Evolutionary conservation across 2,797 vertebrate genomes (phyloP).

Genomic region (Siniperca undulata): DNA sequence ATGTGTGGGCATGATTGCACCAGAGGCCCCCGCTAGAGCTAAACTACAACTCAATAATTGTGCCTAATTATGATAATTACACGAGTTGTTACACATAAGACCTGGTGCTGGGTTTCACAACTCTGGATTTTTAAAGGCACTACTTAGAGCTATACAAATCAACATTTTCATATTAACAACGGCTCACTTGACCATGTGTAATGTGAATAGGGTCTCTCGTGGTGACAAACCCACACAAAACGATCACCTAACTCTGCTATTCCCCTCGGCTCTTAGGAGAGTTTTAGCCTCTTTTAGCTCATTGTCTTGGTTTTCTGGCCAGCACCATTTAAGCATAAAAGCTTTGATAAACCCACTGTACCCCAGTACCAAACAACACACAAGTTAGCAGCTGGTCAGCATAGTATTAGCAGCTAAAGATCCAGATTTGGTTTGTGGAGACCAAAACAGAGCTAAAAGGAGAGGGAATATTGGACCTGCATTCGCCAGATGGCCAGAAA

Average conservation of each 20-base stretch:
- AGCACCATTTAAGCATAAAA: not conserved
- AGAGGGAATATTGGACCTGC: not conserved
- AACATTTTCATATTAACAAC: not conserved
- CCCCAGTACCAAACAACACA: not conserved
- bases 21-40: not conserved
- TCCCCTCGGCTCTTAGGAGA: fast-evolving
- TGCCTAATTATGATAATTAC: constrained; percentile 32
- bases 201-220: not conserved
- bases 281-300: not conserved
- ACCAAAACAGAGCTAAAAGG: not conserved
- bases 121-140: not conserved
- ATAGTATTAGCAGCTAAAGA: not conserved
- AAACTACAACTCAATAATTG: constrained; percentile 1
- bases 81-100: not conserved
- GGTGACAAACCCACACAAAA: not conserved
- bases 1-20: constrained; percentile 20
- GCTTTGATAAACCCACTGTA: not conserved
- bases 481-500: not conserved
- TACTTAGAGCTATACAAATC: not conserved
- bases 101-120: constrained; percentile 5
- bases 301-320: not conserved
- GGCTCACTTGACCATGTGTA: not conserved
- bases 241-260: not conserved
- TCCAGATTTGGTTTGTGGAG: not conserved
- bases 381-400: not conserved